Evolutionary conservation across 2,888 invertebrate species (phyloP), one percentile per base, ranked within the genome.

Genomic region (Rhabditoides inermis): DNA sequence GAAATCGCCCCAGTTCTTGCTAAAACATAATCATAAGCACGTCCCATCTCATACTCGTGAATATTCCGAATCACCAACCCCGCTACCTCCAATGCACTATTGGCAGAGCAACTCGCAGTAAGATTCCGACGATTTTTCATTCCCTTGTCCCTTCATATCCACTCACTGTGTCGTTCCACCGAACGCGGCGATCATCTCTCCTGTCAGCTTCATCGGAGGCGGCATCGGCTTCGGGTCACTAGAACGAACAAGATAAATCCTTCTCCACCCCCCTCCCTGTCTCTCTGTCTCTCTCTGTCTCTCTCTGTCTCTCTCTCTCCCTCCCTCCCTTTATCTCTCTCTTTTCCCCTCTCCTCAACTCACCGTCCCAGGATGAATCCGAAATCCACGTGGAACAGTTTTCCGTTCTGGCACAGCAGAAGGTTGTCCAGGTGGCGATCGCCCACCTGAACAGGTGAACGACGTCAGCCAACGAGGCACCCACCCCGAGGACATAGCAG

Each of bases 131-230:
- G n/a, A n/a, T n/a, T n/a, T n/a, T n/a, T n/a, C n/a, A n/a, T n/a
- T n/a, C n/a, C n/a, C n/a, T n/a, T n/a, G n/a, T n/a, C n/a, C n/a
- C n/a, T n/a, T n/a, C n/a, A n/a, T n/a, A n/a, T n/a, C n/a, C n/a
- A n/a, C n/a, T n/a, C n/a, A n/a, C n/a, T n/a, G n/a, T n/a, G n/a
- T n/a, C n/a, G 55, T 28, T 23, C 60, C 60, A 22, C 63, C 63
- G 56, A 81, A 79, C 0, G 89, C 69, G 75, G 95, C 94, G 22
- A 98, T 90, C 95, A 99, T 98, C 82, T 98, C 95, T 78, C 88
- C 88, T 78, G 90, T 92, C 39, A 99, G 82, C 79, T 94, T 95
- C 92, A 99, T 98, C 5, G 95, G 94, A 12, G 98, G 94, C 1
- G 95, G 95, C 77, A 95, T 83, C 1, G 94, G 94, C 79, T 99